Conservation (phyloP, 2,113 vertebrate species). For the Nematolebias whitei region DNA sequence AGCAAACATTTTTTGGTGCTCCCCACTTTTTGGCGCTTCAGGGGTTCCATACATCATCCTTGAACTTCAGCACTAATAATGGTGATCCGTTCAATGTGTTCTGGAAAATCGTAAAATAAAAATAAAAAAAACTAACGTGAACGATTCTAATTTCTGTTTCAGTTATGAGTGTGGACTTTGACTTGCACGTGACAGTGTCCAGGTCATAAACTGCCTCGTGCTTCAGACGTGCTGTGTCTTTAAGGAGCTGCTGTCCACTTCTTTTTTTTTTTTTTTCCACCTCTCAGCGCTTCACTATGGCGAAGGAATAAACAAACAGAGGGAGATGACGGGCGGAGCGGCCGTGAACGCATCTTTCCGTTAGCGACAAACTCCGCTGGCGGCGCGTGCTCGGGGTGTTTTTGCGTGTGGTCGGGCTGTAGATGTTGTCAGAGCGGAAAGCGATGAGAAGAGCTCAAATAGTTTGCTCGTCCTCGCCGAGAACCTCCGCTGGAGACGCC, state of each 20-base stretch:
- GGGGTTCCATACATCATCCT: no score
- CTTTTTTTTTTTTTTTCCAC: neutral
- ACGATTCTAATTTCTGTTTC: neutral
- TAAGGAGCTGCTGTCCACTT: constrained; percentile 62
- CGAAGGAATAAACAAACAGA: constrained; percentile 69
- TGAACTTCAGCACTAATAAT: neutral
- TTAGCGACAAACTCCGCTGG: constrained; percentile 19
- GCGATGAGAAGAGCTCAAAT: constrained; percentile 48
- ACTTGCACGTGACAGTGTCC: neutral
- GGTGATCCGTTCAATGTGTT: constrained; percentile 29
- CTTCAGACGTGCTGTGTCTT: constrained; percentile 67
- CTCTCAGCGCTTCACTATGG: constrained; percentile 63
- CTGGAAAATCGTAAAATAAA: no score
- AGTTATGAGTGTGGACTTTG: neutral
- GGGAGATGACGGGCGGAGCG: neutral
- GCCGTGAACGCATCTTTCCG: constrained; percentile 42
- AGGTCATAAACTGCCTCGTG: neutral
- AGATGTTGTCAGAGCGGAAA: constrained; percentile 32
- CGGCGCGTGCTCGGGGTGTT: constrained; percentile 1
- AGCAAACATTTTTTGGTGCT: no score
- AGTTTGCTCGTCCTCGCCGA: constrained; percentile 31
- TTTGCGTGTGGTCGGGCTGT: constrained; percentile 4
- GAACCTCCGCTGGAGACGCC: constrained; percentile 37
- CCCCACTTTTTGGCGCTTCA: no score
- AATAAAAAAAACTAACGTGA: neutral